These are phyloP conservation scores for Drosophila lacertosa DNA, from an alignment of 1,140 invertebrate species.

Conservation along the genomic window DNA sequence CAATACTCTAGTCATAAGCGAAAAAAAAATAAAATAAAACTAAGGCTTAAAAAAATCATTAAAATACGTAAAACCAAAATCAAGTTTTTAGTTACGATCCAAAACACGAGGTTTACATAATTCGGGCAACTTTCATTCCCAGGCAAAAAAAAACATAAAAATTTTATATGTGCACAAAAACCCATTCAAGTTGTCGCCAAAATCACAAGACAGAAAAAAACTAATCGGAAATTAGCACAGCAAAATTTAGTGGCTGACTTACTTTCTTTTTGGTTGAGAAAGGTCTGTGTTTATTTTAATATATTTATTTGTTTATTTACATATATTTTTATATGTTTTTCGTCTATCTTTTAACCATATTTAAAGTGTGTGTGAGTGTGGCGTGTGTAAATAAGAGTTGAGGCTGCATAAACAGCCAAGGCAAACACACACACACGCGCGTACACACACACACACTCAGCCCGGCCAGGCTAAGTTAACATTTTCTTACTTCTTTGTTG, in stretches of 20 bases:
- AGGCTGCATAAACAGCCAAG: constrained; percentile 1
- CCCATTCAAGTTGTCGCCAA: constrained; percentile 14
- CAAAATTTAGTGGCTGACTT: constrained; percentile 42
- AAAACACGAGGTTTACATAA: constrained; percentile 58
- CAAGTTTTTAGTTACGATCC: constrained; percentile 17
- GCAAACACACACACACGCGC: constrained; percentile 4
- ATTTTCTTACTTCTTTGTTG: constrained; percentile 6
- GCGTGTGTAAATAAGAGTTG: constrained; percentile 12
- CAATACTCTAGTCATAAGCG: neutral
- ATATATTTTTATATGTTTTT: neutral
- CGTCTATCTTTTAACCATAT: neutral
- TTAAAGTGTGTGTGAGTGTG: neutral
- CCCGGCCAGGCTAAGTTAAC: constrained; percentile 14
- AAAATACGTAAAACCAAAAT: constrained; percentile 7
- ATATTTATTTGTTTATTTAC: neutral
- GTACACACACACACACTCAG: neutral
- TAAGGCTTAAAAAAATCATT: neutral
- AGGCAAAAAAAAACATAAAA: neutral
- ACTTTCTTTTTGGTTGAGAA: constrained; percentile 76
- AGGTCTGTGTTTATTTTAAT: constrained; percentile 46
- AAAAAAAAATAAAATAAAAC: constrained; percentile 25
- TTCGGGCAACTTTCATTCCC: constrained; percentile 22
- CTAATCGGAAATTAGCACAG: constrained; percentile 25
- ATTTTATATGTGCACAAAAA: neutral
- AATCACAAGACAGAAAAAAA: constrained; percentile 13